These are phyloP conservation scores for Champsocephalus esox DNA, from an alignment of 2,797 vertebrate species.

Conservation along the genomic window DNA sequence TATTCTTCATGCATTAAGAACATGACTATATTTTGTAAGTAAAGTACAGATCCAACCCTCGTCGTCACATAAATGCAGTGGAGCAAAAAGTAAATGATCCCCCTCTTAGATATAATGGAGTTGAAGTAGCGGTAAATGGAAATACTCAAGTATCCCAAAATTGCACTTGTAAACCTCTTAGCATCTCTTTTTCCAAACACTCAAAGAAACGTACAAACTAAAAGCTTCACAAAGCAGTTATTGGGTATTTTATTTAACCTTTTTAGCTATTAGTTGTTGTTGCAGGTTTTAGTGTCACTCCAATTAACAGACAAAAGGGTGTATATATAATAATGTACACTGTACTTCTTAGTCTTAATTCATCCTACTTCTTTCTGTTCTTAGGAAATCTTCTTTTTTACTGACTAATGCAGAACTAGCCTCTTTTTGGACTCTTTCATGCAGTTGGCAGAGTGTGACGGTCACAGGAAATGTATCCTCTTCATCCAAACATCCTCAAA, in stretches of 20 bases:
- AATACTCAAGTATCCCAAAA: neutral
- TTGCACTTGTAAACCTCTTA: neutral
- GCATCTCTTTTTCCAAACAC: neutral
- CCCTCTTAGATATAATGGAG: neutral
- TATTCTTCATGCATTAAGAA: too few species aligned
- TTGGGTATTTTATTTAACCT: neutral
- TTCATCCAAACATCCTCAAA: slow-evolving; percentile 68
- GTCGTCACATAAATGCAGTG: neutral
- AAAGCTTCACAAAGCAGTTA: neutral
- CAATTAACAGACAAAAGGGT: neutral
- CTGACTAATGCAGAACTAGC: neutral
- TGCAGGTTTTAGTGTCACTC: neutral
- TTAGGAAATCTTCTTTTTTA: neutral
- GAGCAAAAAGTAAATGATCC: too few species aligned
- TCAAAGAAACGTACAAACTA: neutral
- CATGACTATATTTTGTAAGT: neutral
- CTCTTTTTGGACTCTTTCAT: slow-evolving; percentile 32
- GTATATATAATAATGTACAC: neutral
- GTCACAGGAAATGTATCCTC: slow-evolving; percentile 61
- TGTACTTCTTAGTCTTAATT: neutral
- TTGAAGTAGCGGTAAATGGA: neutral
- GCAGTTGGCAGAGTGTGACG: slow-evolving; percentile 32
- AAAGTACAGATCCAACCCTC: neutral
- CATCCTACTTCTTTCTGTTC: neutral
- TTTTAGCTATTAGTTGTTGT: neutral